Evolutionary conservation across 2,113 vertebrate species (phyloP).

Genomic region (Megaleporinus macrocephalus): DNA sequence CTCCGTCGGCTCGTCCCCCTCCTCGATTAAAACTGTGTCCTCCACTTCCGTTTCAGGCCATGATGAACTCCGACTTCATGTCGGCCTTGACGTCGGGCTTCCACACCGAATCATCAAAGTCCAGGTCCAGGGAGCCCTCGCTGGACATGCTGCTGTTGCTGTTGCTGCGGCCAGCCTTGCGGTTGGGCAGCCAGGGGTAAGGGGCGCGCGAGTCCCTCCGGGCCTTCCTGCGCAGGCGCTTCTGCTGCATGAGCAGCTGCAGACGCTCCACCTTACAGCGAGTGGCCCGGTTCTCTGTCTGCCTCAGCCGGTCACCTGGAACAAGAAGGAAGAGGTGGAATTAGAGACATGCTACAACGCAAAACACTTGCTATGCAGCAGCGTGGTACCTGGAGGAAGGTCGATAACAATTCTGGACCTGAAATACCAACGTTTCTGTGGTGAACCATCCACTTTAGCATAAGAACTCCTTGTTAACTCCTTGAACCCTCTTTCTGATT

Average conservation of each 20-base stretch:
- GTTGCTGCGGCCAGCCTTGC: constrained; percentile 90
- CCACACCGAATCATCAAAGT: constrained; percentile 97
- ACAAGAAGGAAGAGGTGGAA: background rate
- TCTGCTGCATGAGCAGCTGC: constrained; percentile 96
- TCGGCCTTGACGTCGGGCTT: constrained; percentile 97
- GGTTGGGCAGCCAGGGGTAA: constrained; percentile 93
- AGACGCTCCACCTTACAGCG: constrained; percentile 96
- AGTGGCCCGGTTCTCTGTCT: constrained; percentile 95
- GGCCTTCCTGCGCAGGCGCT: constrained; percentile 92
- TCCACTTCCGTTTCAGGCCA: constrained; percentile 80
- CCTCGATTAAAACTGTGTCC: constrained; percentile 22
- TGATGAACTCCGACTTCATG: constrained; percentile 93
- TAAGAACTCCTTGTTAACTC: no score
- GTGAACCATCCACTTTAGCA: no score
- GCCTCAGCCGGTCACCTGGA: constrained; percentile 90
- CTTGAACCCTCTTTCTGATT: no score
- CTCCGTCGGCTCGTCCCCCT: constrained; percentile 49
- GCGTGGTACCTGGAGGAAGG: background rate
- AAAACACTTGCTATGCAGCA: background rate
- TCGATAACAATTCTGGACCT: no score
- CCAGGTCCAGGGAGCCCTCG: constrained; percentile 90
- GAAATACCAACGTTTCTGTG: no score
- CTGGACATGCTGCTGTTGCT: constrained; percentile 87
- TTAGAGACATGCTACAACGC: background rate
- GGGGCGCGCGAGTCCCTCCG: constrained; percentile 88